Conservation (phyloP, 2,797 vertebrate genomes). For the Danio aesculapii region DNA sequence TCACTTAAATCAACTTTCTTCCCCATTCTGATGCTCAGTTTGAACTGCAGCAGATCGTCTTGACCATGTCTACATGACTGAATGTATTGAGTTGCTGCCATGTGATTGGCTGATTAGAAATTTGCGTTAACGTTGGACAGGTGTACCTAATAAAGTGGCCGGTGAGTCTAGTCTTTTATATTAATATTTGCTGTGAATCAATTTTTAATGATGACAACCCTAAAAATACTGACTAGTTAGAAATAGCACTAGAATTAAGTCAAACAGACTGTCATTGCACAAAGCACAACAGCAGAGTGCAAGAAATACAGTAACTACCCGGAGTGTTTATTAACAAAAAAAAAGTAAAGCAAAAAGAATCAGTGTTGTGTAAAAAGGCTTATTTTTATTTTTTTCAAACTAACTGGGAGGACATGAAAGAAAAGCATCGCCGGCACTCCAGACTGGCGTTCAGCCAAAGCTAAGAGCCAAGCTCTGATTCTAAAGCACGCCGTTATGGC, state of each 20-base stretch:
- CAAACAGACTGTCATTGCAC: background rate
- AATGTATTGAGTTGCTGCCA: no score
- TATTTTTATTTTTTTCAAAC: slow-evolving; percentile 30
- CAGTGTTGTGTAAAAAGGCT: background rate
- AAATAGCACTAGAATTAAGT: background rate
- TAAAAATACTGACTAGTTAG: background rate
- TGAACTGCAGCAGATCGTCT: no score
- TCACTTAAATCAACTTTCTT: no score
- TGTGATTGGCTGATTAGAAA: no score
- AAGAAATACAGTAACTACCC: background rate
- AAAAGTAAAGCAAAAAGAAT: background rate
- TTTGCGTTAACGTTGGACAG: no score
- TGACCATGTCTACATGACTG: no score
- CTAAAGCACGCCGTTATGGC: slow-evolving; percentile 11
- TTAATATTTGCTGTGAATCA: background rate
- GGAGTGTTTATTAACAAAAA: background rate
- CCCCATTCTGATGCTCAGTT: no score
- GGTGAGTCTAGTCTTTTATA: background rate
- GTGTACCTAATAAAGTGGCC: no score
- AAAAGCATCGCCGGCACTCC: slow-evolving; percentile 26
- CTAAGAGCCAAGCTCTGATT: slow-evolving; percentile 17
- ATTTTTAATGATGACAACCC: no score
- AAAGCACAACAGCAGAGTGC: background rate
- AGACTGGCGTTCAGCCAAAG: slow-evolving; percentile 28
- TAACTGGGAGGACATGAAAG: slow-evolving; percentile 21